Percentiles rank a stretch among this genome's conserved stretches.
phyloP scores from a whole-genome alignment of 1,140 invertebrate species.

The Drosophila punjabiensis region DNA sequence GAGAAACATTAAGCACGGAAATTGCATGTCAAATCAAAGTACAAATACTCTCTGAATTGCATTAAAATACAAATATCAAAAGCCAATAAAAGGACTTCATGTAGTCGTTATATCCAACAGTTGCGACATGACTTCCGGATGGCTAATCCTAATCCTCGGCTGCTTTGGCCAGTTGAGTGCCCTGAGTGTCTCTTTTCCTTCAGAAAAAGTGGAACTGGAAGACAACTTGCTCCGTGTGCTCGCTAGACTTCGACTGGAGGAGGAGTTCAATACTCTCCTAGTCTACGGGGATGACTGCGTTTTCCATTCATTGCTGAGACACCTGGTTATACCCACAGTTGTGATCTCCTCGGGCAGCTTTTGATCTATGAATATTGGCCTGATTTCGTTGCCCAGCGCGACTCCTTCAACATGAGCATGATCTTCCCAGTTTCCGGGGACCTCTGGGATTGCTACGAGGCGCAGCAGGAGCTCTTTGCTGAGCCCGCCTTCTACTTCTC shows the following conservation, averaged over 20 bases:
- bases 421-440: conserved; percentile 28
- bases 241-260: conserved; percentile 29
- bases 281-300: conserved; percentile 50
- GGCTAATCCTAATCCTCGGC: conserved; percentile 12
- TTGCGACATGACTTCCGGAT: background rate
- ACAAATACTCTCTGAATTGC: conserved; percentile 10
- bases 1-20: conserved; percentile 37
- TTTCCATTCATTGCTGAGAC: conserved; percentile 38
- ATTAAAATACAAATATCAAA: conserved; percentile 5
- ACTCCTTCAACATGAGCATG: conserved; percentile 45
- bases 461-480: conserved; percentile 49
- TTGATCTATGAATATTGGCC: conserved; percentile 12
- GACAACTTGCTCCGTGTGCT: conserved; percentile 29
- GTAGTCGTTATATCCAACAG: background rate
- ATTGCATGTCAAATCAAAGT: conserved; percentile 26
- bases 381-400: conserved; percentile 17
- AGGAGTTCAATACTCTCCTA: conserved; percentile 42
- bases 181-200: background rate
- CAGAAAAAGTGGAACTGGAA: background rate
- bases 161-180: conserved; percentile 15
- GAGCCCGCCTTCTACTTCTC: conserved; percentile 50
- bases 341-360: conserved; percentile 26
- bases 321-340: conserved; percentile 26
- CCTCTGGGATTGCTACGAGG: conserved; percentile 43
- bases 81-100: conserved; percentile 8